Evolutionary conservation across 2,888 invertebrate species (phyloP), one percentile per base, ranked within the genome.

Genomic region (Tetrapedia diversipes): DNA sequence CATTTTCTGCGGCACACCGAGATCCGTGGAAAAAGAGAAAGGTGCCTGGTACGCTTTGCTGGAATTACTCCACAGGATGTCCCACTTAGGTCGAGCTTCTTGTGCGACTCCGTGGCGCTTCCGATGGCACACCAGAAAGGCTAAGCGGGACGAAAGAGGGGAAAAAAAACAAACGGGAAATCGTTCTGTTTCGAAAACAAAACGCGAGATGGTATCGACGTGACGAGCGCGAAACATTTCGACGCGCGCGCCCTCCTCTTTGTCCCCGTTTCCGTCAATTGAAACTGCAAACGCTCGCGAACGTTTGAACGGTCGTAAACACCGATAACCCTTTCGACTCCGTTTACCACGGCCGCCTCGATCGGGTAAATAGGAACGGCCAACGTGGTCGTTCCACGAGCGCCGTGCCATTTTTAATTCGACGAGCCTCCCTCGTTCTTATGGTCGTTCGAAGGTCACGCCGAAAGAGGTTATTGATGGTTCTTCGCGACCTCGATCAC

Each of bases 11-110:
- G 43, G 34, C 37, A n/a, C 34, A 16, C 0, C 34, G 34, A 37
- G 61, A 37, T 61, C 47, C 47, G 34, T 49, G 34, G 27, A 63
- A 63, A 63, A 63, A 63, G 63, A 51, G 63, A 63, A 63, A 63
- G 63, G 49, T 63, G 49, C n/a, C 16, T 45, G 22, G 27, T n/a
- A 43, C 19, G n/a, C 27, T 29, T 59, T 11, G 29, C 45, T 60
- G 59, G 63, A 63, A 63, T 63, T 37, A 32, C 49, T 19, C 37
- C 27, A 49, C 63, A 27, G 37, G 49, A 49, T 49, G 63, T 63
- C 27, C 63, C 37, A 63, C 49, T 63, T 63, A 51, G 34, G n/a
- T 63, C 63, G 63, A 39, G 49, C 49, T 19, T 49, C 49, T 63
- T 37, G 27, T 10, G 27, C 37, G 63, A 10, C 49, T 49, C 16